Percentiles rank a stretch among this genome's conserved stretches.
phyloP scores from a whole-genome alignment of 2,797 vertebrate species.

The Yasuhikotakia modesta region DNA sequence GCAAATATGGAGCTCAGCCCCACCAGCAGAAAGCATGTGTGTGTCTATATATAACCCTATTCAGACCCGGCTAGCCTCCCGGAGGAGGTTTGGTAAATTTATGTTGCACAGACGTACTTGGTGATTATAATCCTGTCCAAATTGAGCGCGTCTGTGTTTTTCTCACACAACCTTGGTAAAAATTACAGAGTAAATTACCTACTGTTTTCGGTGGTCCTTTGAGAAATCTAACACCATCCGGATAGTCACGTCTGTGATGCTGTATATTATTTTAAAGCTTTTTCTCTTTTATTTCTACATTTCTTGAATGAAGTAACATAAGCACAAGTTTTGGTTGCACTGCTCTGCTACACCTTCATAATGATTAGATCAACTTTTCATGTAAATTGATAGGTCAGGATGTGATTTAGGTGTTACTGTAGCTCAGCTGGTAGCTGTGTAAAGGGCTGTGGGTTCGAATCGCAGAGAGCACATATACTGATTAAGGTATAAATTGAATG shows the following conservation, averaged over 20 bases:
- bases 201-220: neutral
- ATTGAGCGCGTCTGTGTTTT: neutral
- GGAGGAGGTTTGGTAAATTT: neutral
- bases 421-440: no score
- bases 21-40: constrained; percentile 7
- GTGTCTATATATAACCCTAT: constrained; percentile 17
- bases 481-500: no score
- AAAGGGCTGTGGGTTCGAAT: no score
- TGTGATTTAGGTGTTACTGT: no score
- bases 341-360: no score
- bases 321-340: no score
- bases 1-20: constrained; percentile 55
- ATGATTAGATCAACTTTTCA: no score
- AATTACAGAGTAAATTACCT: neutral
- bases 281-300: neutral
- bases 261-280: neutral
- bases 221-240: neutral
- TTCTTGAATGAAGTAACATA: no score
- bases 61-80: neutral
- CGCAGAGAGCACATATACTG: no score
- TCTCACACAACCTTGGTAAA: neutral
- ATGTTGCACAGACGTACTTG: neutral
- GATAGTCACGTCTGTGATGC: neutral
- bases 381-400: no score
- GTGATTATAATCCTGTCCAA: constrained; percentile 1